Evolutionary conservation across 2,888 invertebrate species (phyloP).

Genomic region (Druceiella hillmani): DNA sequence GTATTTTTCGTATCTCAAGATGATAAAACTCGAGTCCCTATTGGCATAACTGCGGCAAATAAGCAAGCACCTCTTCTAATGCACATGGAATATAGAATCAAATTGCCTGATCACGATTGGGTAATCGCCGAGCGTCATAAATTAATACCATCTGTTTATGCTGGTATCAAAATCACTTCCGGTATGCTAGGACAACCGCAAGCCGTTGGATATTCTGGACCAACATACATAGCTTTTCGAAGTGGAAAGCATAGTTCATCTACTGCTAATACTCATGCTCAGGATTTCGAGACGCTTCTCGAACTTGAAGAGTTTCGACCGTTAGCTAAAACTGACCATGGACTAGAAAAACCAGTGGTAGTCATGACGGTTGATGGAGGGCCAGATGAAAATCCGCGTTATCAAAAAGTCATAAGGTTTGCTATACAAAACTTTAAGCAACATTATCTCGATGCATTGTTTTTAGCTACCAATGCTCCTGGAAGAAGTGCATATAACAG

Average conservation of each 20-base stretch:
- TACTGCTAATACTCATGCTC: slow-evolving; percentile 11
- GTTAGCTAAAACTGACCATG: too few relatives aligned
- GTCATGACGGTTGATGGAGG: slow-evolving; percentile 14
- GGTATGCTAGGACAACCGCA: too few relatives aligned
- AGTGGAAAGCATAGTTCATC: slow-evolving; percentile 22
- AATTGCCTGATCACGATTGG: too few relatives aligned
- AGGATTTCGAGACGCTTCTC: slow-evolving; percentile 7
- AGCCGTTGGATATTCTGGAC: too few relatives aligned
- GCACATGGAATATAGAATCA: too few relatives aligned
- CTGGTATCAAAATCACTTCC: too few relatives aligned
- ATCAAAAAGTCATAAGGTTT: slow-evolving; percentile 16
- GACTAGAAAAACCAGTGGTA: slow-evolving; percentile 24
- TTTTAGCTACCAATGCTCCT: slow-evolving; percentile 30
- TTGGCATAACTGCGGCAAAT: too few relatives aligned
- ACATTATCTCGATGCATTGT: slow-evolving; percentile 24
- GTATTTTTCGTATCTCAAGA: too few relatives aligned
- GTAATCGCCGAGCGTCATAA: too few relatives aligned
- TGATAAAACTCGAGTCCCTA: too few relatives aligned
- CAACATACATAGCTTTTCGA: slow-evolving; percentile 12
- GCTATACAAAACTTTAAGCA: slow-evolving; percentile 18
- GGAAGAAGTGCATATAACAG: slow-evolving; percentile 26
- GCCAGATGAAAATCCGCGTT: slow-evolving; percentile 17
- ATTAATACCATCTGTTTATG: too few relatives aligned
- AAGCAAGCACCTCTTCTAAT: too few relatives aligned
- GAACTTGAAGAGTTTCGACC: slow-evolving; percentile 10